Base-by-base conservation (phyloP, 2,888 invertebrate species). In the Chalcosyrphus nemorum region DNA sequence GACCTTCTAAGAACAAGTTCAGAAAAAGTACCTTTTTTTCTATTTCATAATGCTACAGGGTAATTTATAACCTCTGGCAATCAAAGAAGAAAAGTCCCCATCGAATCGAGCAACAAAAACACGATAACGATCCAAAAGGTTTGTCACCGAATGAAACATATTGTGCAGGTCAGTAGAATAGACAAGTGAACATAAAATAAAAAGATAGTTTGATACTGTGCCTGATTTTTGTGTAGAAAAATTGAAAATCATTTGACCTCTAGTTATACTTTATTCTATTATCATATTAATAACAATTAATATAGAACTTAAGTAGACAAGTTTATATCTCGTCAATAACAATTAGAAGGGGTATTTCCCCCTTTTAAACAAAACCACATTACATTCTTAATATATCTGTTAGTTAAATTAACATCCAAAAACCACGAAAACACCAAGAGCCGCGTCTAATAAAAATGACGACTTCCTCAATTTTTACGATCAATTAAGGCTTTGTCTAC, bases 381-480 rank as follows among this genome's bases (percentile, higher is more conserved):
- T 29, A 15, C 15, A 15, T 21, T 59, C 11, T 41, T 29, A n/a
- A 13, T 43, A 13, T 43, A 19, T 19, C n/a, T 19, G 2, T 15
- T 24, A 21, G 27, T 24, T 43, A 32, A 61, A 45, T 50, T 61
- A 72, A 15, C 52, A 63, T 43, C 17, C 5, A 43, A 38, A 41
- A 3, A 1, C 5, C 50, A 13, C 47, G 29, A 11, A n/a, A 52
- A 61, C 56, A 38, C 19, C 32, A 15, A 52, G 29, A 32, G 21
- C 9, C 11, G n/a, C n/a, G 41, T 54, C 32, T 43, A 54, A 54
- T 63, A 61, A 72, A 63, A 43, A 75, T 68, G 52, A 38, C 24
- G 47, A 70, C 70, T 81, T 81, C 70, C 70, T 65, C 27, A 29
- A 21, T 63, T 41, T 81, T 70, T 52, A 70, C 63, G 63, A 63